phyloP scores from a whole-genome alignment of 1,140 invertebrate species.

The Hycleus phaleratus region DNA sequence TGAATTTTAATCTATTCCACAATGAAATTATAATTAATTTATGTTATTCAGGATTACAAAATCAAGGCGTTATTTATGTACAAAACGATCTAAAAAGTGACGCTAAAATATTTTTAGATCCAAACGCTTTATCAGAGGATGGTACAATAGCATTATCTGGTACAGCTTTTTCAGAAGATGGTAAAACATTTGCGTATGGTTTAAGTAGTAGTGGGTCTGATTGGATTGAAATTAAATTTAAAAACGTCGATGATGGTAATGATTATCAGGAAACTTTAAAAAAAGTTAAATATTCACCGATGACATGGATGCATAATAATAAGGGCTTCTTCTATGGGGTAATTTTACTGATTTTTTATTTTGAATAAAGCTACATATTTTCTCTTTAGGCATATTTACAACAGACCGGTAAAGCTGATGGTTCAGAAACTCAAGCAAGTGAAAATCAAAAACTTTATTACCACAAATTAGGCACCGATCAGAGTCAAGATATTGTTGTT shows the following conservation, averaged over 20 bases:
- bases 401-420: conserved; percentile 72
- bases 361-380: neutral
- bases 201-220: conserved; percentile 90
- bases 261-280: conserved; percentile 84
- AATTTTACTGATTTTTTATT: conserved; percentile 22
- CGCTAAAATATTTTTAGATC: conserved; percentile 87
- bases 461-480: conserved; percentile 79
- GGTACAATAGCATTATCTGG: conserved; percentile 81
- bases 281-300: conserved; percentile 84
- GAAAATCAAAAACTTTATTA: conserved; percentile 92
- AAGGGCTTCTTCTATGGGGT: conserved; percentile 93
- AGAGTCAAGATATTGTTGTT: conserved; percentile 81
- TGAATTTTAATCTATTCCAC: neutral
- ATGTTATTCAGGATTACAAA: conserved; percentile 33
- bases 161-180: conserved; percentile 84
- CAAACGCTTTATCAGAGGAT: conserved; percentile 86
- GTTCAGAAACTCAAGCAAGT: conserved; percentile 81
- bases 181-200: conserved; percentile 82
- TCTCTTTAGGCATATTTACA: conserved; percentile 57
- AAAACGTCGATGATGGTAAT: conserved; percentile 69
- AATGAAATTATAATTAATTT: neutral
- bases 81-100: conserved; percentile 76
- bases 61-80: conserved; percentile 81
- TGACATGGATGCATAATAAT: conserved; percentile 94
- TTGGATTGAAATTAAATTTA: conserved; percentile 87